Evolutionary conservation across 2,797 vertebrate species (phyloP).

Genomic region (Lepilemur septentrionalis): DNA sequence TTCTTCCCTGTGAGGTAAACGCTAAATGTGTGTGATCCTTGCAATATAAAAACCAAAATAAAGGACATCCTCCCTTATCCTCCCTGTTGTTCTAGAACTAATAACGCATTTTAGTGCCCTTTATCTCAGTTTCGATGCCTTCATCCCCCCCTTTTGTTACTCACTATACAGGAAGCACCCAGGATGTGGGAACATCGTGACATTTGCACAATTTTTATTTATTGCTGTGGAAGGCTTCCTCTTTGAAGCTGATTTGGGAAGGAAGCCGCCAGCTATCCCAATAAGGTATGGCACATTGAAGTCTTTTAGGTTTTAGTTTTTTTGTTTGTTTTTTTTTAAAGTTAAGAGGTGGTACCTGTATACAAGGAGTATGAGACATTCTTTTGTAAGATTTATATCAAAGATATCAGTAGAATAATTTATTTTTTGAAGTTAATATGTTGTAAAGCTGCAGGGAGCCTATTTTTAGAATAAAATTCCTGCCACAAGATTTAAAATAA

Average conservation of each 20-base stretch:
- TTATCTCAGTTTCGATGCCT: not conserved
- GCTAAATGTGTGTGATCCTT: not conserved
- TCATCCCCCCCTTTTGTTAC: not conserved
- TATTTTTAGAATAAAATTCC: conserved; percentile 40
- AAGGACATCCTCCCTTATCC: not conserved
- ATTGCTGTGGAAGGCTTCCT: conserved; percentile 96
- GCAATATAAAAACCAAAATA: not conserved
- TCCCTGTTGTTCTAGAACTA: not conserved
- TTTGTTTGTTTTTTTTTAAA: not conserved
- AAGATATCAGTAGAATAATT: not conserved
- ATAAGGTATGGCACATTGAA: conserved; percentile 86
- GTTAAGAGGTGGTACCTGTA: not conserved
- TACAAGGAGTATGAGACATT: not conserved
- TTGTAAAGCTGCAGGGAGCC: not conserved
- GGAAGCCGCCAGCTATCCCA: conserved; percentile 92
- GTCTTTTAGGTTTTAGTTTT: not conserved
- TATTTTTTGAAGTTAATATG: conserved; percentile 33
- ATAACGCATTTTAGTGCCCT: not conserved
- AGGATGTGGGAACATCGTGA: conserved; percentile 98
- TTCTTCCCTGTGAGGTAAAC: not conserved
- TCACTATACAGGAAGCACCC: conserved; percentile 89
- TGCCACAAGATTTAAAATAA: not conserved
- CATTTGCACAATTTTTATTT: conserved; percentile 96
- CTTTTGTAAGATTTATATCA: not conserved
- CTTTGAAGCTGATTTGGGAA: conserved; percentile 93